phyloP scores from a whole-genome alignment of 2,888 invertebrate species.

The Thyatira batis region DNA sequence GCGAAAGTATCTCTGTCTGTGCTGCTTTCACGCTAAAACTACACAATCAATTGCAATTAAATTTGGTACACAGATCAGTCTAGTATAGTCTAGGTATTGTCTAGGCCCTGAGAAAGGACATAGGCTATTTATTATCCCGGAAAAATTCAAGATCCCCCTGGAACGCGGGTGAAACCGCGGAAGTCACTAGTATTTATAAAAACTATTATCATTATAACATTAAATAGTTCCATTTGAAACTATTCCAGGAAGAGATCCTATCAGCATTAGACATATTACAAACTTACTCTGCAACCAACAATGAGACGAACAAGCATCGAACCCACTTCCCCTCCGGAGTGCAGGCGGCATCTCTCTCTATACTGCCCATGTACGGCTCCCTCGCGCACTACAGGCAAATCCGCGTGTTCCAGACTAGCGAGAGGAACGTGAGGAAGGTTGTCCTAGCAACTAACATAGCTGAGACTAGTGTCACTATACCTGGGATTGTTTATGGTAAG shows the following conservation, averaged over 20 bases:
- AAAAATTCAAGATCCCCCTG: too few relatives aligned
- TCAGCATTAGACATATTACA: slow-evolving; percentile 85
- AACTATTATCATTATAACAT: too few relatives aligned
- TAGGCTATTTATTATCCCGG: too few relatives aligned
- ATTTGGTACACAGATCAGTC: too few relatives aligned
- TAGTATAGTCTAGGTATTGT: too few relatives aligned
- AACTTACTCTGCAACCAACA: slow-evolving; percentile 80
- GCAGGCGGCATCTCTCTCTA: slow-evolving; percentile 76
- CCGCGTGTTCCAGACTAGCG: slow-evolving; percentile 88
- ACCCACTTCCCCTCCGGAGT: slow-evolving; percentile 62
- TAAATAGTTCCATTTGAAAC: too few relatives aligned
- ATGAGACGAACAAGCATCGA: slow-evolving; percentile 73
- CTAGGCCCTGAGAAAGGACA: too few relatives aligned
- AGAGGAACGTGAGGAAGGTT: slow-evolving; percentile 90
- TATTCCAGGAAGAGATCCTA: slow-evolving; percentile 93
- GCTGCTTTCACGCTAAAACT: too few relatives aligned
- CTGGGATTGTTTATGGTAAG: slow-evolving; percentile 94
- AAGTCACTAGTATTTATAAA: too few relatives aligned
- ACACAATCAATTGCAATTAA: too few relatives aligned
- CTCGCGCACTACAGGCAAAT: slow-evolving; percentile 82
- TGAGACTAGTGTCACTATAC: slow-evolving; percentile 97
- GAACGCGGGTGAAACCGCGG: too few relatives aligned
- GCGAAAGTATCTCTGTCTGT: too few relatives aligned
- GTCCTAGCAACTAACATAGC: slow-evolving; percentile 98
- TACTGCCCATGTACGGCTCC: slow-evolving; percentile 96